phyloP scores from a whole-genome alignment of 2,113 vertebrate genomes.

The Silurus meridionalis region DNA sequence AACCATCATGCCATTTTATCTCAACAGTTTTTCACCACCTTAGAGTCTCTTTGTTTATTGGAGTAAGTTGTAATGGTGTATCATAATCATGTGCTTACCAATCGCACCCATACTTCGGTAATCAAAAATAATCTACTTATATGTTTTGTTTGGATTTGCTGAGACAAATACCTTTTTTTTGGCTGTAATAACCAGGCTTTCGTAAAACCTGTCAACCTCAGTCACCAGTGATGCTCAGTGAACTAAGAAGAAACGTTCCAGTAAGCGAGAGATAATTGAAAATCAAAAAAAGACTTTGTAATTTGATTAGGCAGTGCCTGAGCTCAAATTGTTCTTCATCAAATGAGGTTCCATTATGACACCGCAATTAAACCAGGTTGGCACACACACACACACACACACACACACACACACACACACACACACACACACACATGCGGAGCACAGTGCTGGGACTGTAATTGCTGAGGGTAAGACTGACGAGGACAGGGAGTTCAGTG shows the following conservation, averaged over 20 bases:
- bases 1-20: slow-evolving; percentile 47
- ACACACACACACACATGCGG: slow-evolving; percentile 60
- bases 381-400: slow-evolving; percentile 62
- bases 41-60: slow-evolving; percentile 45
- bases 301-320: slow-evolving; percentile 87
- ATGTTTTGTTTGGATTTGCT: background rate
- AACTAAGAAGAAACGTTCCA: slow-evolving; percentile 70
- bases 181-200: slow-evolving; percentile 28
- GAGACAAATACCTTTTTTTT: background rate
- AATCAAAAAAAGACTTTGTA: slow-evolving; percentile 92
- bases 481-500: slow-evolving; percentile 10
- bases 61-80: slow-evolving; percentile 27
- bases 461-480: slow-evolving; percentile 26
- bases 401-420: slow-evolving; percentile 70
- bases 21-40: slow-evolving; percentile 30
- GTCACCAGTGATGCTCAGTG: slow-evolving; percentile 34
- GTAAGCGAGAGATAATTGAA: slow-evolving; percentile 84
- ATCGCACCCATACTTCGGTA: background rate
- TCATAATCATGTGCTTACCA: slow-evolving; percentile 22
- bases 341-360: slow-evolving; percentile 91
- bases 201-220: slow-evolving; percentile 38
- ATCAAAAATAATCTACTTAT: background rate
- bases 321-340: slow-evolving; percentile 85
- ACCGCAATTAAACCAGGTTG: slow-evolving; percentile 80
- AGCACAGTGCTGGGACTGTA: slow-evolving; percentile 11